Evolutionary conservation across 2,797 vertebrate genomes (phyloP).

Genomic region (Enteromius argenteus): DNA sequence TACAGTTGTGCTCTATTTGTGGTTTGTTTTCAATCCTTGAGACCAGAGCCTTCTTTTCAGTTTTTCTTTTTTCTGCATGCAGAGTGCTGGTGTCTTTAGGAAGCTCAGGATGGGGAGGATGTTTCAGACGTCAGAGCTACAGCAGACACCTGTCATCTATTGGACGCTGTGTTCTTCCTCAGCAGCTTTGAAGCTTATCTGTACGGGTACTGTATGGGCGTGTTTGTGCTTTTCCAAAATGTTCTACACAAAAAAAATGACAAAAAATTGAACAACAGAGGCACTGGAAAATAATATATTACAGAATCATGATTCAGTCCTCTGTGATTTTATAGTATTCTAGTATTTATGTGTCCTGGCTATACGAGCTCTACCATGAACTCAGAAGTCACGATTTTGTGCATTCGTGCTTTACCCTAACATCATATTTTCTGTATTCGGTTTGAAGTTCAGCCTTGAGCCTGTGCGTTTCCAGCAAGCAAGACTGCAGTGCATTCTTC

Average conservation of each 20-base stretch:
- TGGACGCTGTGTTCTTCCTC: constrained; percentile 32
- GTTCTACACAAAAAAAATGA: background rate
- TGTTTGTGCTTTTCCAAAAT: constrained; percentile 17
- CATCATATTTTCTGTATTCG: constrained; percentile 44
- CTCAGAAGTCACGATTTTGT: constrained; percentile 40
- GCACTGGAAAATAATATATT: background rate
- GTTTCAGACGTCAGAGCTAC: constrained; percentile 31
- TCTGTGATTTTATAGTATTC: background rate
- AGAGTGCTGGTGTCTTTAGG: background rate
- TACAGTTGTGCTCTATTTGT: background rate
- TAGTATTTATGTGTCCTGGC: background rate
- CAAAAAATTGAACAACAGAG: background rate
- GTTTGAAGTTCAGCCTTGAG: constrained; percentile 54
- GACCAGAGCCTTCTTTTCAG: background rate
- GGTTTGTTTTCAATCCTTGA: background rate
- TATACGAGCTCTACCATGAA: constrained; percentile 6
- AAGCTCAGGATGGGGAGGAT: constrained; percentile 23
- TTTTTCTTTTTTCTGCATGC: background rate
- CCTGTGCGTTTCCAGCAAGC: constrained; percentile 29
- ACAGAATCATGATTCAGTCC: background rate
- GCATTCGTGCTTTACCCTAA: constrained; percentile 18
- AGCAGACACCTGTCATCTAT: constrained; percentile 36
- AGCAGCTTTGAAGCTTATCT: constrained; percentile 31
- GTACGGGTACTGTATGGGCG: background rate
- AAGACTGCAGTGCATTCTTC: constrained; percentile 35